Evolutionary conservation across 2,113 vertebrate species (phyloP).

Genomic region (Cinclus cinclus): DNA sequence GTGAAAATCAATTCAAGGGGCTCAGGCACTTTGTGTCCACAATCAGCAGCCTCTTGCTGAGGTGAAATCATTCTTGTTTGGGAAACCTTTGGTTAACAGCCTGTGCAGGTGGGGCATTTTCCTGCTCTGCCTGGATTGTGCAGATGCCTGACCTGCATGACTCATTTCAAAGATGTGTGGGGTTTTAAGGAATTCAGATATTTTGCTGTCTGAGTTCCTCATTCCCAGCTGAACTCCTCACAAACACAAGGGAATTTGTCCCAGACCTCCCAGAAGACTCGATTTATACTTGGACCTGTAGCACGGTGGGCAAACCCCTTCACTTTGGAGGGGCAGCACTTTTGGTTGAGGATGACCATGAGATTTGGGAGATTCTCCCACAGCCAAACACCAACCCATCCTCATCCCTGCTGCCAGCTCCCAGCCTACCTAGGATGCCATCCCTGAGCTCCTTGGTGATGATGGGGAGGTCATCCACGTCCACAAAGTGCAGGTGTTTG

Average conservation of each 20-base stretch:
- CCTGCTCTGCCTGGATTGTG: not conserved
- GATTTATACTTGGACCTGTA: not conserved
- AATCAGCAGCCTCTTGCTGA: not conserved
- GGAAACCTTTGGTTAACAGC: not conserved
- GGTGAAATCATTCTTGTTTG: not conserved
- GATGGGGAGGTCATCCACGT: constrained; percentile 90
- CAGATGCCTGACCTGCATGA: not conserved
- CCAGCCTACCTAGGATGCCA: constrained; percentile 81
- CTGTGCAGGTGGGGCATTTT: not conserved
- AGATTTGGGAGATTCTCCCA: not conserved
- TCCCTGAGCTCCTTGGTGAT: constrained; percentile 83
- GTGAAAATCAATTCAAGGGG: not conserved
- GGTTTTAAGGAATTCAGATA: not conserved
- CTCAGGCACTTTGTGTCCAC: not conserved
- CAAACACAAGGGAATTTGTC: not conserved
- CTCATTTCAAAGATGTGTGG: not conserved
- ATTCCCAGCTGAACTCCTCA: not conserved
- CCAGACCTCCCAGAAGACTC: not conserved
- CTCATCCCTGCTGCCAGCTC: not conserved
- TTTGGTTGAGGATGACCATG: not conserved
- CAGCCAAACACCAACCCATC: not conserved
- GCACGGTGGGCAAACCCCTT: not conserved
- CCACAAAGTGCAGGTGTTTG: constrained; percentile 88
- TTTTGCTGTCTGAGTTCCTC: not conserved
- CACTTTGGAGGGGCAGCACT: not conserved